Percentiles rank a stretch among this genome's conserved stretches.
Conservation (phyloP, 2,888 invertebrate species). For the Oegoconia quadripuncta region DNA sequence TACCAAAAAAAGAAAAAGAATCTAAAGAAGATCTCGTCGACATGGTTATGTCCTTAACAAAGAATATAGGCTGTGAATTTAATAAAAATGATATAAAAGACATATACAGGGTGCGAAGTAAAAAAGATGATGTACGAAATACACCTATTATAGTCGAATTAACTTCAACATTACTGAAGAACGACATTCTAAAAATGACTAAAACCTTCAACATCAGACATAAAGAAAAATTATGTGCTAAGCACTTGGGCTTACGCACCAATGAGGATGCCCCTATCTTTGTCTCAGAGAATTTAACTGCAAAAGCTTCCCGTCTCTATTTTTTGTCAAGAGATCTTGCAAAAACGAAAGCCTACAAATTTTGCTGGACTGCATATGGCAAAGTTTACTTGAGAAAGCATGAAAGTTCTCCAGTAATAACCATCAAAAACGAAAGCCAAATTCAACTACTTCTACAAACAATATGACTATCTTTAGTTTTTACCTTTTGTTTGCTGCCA, state of each 20-base stretch:
- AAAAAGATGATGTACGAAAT: background rate
- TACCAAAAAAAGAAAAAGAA: constrained; percentile 10
- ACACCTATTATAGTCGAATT: constrained; percentile 10
- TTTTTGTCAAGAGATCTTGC: constrained; percentile 15
- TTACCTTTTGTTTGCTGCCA: too few relatives aligned
- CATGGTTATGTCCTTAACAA: constrained; percentile 10
- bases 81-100: constrained; percentile 10
- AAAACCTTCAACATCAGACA: constrained; percentile 15
- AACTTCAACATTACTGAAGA: constrained; percentile 3
- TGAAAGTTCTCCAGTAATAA: constrained; percentile 7
- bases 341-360: constrained; percentile 6
- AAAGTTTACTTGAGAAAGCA: constrained; percentile 5
- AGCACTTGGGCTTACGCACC: constrained; percentile 13
- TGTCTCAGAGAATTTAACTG: constrained; percentile 12
- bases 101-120: constrained; percentile 9
- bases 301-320: constrained; percentile 12
- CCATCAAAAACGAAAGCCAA: constrained; percentile 5
- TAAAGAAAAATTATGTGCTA: constrained; percentile 14
- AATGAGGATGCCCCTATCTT: constrained; percentile 14
- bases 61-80: constrained; percentile 7
- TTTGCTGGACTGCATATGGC: constrained; percentile 16
- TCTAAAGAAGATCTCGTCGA: constrained; percentile 14
- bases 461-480: constrained; percentile 1
- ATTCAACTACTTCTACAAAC: constrained; percentile 1
- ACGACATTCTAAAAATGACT: constrained; percentile 10